Evolutionary conservation across 2,888 invertebrate genomes (phyloP).

Genomic region (Galeruca laticollis): DNA sequence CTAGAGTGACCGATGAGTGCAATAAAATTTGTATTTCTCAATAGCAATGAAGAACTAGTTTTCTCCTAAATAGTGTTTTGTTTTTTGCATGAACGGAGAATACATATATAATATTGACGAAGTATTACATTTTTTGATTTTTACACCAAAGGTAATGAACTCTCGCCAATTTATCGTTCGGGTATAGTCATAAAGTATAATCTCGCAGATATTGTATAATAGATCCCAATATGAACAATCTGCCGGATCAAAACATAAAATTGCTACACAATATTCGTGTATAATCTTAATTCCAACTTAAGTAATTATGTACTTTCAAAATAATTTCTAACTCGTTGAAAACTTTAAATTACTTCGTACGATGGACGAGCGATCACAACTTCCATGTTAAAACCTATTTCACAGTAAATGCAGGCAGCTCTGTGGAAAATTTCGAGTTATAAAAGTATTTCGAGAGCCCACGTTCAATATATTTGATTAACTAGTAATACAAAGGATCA

Average conservation of each 20-base stretch:
- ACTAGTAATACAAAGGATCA: too few species aligned
- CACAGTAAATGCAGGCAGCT: not conserved
- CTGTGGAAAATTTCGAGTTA: not conserved
- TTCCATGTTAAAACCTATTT: slow-evolving; percentile 19
- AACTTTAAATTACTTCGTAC: slow-evolving; percentile 65
- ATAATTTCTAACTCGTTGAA: slow-evolving; percentile 63
- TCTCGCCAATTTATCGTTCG: too few species aligned
- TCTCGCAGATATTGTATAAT: too few species aligned
- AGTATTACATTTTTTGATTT: too few species aligned
- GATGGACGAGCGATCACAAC: slow-evolving; percentile 45
- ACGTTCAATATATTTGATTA: not conserved
- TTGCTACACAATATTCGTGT: slow-evolving; percentile 22
- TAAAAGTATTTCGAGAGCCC: not conserved
- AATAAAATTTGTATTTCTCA: too few species aligned
- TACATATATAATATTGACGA: too few species aligned
- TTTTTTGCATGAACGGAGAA: too few species aligned
- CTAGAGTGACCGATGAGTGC: too few species aligned
- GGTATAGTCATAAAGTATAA: too few species aligned
- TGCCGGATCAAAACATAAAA: slow-evolving; percentile 3
- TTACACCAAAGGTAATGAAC: too few species aligned
- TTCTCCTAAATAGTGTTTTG: too few species aligned
- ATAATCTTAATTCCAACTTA: slow-evolving; percentile 48
- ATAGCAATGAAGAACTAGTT: too few species aligned
- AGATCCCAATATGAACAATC: not conserved
- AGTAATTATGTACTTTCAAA: slow-evolving; percentile 63